phyloP scores from a whole-genome alignment of 2,888 invertebrate genomes.

The Drosophila paranaensis region DNA sequence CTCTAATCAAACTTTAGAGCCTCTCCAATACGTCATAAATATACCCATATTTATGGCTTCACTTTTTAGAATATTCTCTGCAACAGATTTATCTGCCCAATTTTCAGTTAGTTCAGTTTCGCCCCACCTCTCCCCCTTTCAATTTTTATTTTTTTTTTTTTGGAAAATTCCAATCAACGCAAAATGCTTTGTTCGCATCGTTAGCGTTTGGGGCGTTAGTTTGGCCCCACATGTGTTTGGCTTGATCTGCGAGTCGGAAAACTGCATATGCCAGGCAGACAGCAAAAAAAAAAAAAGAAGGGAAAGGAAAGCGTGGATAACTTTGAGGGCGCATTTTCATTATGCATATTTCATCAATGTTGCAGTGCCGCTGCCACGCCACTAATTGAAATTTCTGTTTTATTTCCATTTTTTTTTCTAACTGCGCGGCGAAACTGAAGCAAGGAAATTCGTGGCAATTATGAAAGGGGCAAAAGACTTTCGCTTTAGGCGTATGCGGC shows the following conservation, averaged over 20 bases:
- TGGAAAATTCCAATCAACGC: slow-evolving; percentile 36
- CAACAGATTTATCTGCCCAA: not conserved
- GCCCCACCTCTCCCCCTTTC: not conserved
- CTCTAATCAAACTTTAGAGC: too few species aligned
- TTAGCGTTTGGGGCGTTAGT: slow-evolving; percentile 1
- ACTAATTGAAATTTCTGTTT: slow-evolving; percentile 59
- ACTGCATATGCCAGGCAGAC: slow-evolving; percentile 44
- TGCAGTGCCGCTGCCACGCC: slow-evolving; percentile 7
- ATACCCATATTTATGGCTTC: not conserved
- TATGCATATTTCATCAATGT: slow-evolving; percentile 36
- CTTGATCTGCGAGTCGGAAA: slow-evolving; percentile 36
- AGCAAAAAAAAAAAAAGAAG: not conserved
- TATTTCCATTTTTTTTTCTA: not conserved
- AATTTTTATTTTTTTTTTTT: not conserved
- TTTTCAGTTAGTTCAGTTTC: not conserved
- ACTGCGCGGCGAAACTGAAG: slow-evolving; percentile 11
- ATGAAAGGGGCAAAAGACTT: slow-evolving; percentile 13
- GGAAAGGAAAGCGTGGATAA: slow-evolving; percentile 16
- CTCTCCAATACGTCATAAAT: not conserved
- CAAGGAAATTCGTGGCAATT: slow-evolving; percentile 13
- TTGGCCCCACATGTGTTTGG: slow-evolving; percentile 29
- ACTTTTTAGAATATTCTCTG: not conserved
- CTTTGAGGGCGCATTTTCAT: slow-evolving; percentile 40
- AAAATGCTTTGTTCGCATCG: slow-evolving; percentile 29
- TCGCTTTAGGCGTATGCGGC: slow-evolving; percentile 4